These are phyloP conservation scores for Gymnarchus niloticus DNA, from an alignment of 2,113 vertebrate species.

Conservation along the genomic window DNA sequence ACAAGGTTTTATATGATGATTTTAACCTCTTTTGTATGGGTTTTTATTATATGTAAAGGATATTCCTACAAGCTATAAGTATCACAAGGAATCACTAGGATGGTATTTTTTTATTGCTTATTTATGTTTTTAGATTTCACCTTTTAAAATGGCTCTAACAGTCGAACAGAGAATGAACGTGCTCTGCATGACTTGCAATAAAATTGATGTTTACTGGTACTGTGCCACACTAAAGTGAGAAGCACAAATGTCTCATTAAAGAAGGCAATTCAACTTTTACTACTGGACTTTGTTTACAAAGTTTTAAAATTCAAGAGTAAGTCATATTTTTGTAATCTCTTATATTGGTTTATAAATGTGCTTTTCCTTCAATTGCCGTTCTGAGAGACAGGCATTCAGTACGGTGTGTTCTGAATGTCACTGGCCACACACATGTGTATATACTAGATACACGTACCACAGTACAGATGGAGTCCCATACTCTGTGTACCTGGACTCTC, in stretches of 20 bases:
- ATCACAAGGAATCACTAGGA: background rate
- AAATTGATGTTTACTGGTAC: background rate
- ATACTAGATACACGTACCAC: no score
- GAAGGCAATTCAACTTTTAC: background rate
- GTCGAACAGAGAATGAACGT: background rate
- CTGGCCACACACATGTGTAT: background rate
- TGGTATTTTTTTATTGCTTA: background rate
- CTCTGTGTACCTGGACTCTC: background rate
- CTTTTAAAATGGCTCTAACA: background rate
- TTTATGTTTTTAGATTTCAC: background rate
- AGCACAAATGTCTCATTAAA: no score
- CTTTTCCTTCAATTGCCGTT: background rate
- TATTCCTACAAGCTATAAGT: background rate
- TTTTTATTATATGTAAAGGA: background rate
- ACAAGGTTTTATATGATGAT: background rate
- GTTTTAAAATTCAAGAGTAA: background rate
- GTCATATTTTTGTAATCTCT: background rate
- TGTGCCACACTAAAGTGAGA: background rate
- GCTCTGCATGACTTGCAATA: no score
- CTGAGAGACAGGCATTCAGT: background rate
- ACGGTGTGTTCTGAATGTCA: background rate
- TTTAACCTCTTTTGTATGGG: background rate
- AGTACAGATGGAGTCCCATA: background rate
- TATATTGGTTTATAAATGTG: background rate
- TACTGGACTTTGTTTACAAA: background rate